Evolutionary conservation across 2,113 vertebrate genomes (phyloP).

Genomic region (Epinephelus lanceolatus): DNA sequence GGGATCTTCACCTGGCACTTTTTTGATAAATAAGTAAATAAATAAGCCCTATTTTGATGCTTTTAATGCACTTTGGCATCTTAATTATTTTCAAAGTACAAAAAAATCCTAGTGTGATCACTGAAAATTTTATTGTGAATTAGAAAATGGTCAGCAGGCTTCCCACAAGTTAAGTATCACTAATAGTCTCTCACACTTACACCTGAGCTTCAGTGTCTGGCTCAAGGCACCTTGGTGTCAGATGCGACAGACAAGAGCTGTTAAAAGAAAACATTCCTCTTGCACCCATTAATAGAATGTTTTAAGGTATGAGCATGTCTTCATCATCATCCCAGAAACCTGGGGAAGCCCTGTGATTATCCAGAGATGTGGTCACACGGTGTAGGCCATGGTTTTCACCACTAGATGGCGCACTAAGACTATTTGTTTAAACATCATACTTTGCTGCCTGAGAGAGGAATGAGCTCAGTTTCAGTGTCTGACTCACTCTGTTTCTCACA

Average conservation of each 20-base stretch:
- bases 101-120: too few relatives aligned
- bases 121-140: too few relatives aligned
- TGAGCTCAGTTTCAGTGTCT: constrained; percentile 22
- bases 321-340: background rate
- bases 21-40: too few relatives aligned
- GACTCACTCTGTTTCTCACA: constrained; percentile 27
- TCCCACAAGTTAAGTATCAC: too few relatives aligned
- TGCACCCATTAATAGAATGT: background rate
- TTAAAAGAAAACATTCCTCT: background rate
- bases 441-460: background rate
- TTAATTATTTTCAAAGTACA: too few relatives aligned
- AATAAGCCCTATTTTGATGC: too few relatives aligned
- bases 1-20: too few relatives aligned
- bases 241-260: background rate
- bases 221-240: background rate
- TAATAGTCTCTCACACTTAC: too few relatives aligned
- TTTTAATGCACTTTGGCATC: too few relatives aligned
- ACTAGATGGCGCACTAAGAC: constrained; percentile 66
- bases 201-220: background rate
- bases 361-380: background rate
- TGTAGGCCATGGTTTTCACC: background rate
- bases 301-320: background rate
- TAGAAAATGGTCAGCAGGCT: too few relatives aligned
- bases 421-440: background rate
- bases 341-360: constrained; percentile 1